Base-by-base conservation (phyloP, 2,888 invertebrate genomes). In the Melitaea athalia region DNA sequence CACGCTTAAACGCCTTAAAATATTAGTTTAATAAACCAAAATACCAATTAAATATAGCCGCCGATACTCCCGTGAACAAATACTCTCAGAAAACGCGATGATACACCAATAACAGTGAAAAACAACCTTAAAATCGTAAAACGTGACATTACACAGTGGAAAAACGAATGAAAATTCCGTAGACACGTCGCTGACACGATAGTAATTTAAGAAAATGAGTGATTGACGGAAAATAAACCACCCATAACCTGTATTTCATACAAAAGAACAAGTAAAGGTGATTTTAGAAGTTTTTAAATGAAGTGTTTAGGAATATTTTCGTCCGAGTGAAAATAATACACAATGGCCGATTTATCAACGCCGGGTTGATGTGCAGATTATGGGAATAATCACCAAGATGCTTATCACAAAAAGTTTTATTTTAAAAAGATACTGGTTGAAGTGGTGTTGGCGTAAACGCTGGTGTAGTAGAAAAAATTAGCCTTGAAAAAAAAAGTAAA, bases 361-460 rank as follows among this genome's bases (percentile, higher is more conserved):
- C 89, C 91, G 72, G 90, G 87, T 76, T 91, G 81, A 85, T 79
- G 77, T 77, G 71, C 45, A 75, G 74, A 79, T 77, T 77, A 87
- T 87, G 87, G 80, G 82, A 79, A 77, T 79, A 78, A 79, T 79
- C 77, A 78, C 66, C 76, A 91, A 86, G 83, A 91, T 91, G 89
- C 87, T 77, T 55, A 33, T 55, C 70, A 75, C 77, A 67, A 78
- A 82, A 77, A 81, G 81, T 71, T 74, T 73, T 78, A 82, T 85
- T 76, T 83, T 84, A 72, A 86, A 84, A 78, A 83, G 84, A 75
- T 85, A 86, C 78, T 88, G 88, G 81, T 75, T 89, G 76, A 92
- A 92, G 80, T 92, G 92, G 92, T 91, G 90, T 71, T 91, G 91
- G 91, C 83, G 91, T 59, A 91, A 89, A 77, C 90, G 92, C 76